Conservation (phyloP, 2,113 vertebrate genomes). For the Macrotus californicus region DNA sequence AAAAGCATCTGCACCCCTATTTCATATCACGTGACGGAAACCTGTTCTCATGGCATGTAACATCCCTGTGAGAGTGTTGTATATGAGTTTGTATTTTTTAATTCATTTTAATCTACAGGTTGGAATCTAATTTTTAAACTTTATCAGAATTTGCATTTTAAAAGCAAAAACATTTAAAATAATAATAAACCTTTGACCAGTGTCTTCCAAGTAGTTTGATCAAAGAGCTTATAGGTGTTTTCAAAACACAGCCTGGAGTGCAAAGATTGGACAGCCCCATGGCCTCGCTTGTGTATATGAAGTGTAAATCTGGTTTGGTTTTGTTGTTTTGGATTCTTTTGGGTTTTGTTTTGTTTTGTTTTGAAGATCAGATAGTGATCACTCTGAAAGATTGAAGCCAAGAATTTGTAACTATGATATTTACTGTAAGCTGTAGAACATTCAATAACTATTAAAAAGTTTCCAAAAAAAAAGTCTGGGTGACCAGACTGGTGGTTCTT, state of each 20-base stretch:
- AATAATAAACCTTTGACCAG: slow-evolving; percentile 79
- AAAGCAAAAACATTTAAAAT: slow-evolving; percentile 80
- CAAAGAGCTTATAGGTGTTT: slow-evolving; percentile 75
- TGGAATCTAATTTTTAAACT: slow-evolving; percentile 78
- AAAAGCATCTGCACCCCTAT: slow-evolving; percentile 26
- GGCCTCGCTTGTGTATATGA: slow-evolving; percentile 89
- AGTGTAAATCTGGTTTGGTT: slow-evolving; percentile 90
- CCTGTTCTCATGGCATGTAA: slow-evolving; percentile 46
- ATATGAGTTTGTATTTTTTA: slow-evolving; percentile 73
- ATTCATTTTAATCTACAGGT: slow-evolving; percentile 64
- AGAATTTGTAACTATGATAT: slow-evolving; percentile 99
- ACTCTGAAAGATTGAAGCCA: slow-evolving; percentile 97
- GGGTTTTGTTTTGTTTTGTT: slow-evolving; percentile 77
- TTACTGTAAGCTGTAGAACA: slow-evolving; percentile 99
- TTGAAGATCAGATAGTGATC: slow-evolving; percentile 94
- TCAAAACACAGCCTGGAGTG: slow-evolving; percentile 82
- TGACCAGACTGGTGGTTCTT: slow-evolving; percentile 58
- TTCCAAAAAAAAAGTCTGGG: slow-evolving; percentile 82
- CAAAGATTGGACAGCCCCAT: slow-evolving; percentile 82
- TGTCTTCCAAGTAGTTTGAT: slow-evolving; percentile 92
- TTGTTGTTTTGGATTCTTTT: slow-evolving; percentile 69
- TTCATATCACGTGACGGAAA: slow-evolving; percentile 12
- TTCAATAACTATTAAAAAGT: slow-evolving; percentile 98
- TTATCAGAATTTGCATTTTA: slow-evolving; percentile 87
- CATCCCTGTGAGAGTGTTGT: slow-evolving; percentile 47